These are phyloP conservation scores for Mythimna loreyi DNA, from an alignment of 2,888 invertebrate genomes.

Conservation along the genomic window DNA sequence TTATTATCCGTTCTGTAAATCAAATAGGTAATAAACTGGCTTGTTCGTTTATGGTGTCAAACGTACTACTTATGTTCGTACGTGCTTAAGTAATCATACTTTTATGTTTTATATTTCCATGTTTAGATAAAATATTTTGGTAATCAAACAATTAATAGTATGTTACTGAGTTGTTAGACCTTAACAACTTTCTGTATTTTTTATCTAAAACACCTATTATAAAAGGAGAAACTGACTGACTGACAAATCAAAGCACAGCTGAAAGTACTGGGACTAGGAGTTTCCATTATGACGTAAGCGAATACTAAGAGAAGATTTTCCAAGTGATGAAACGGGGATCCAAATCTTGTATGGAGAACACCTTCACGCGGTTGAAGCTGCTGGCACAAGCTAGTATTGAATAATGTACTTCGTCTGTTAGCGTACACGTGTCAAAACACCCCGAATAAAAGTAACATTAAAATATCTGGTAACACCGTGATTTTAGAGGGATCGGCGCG, in stretches of 20 bases:
- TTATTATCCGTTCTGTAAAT: conserved; percentile 74
- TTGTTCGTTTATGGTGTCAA: conserved; percentile 49
- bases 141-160: neutral
- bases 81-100: conserved; percentile 15
- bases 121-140: neutral
- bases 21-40: conserved; percentile 68
- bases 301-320: too few relatives aligned
- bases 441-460: conserved; percentile 53
- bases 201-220: neutral
- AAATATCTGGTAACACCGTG: conserved; percentile 64
- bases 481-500: conserved; percentile 61
- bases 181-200: neutral
- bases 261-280: too few relatives aligned
- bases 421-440: conserved; percentile 24
- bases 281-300: too few relatives aligned
- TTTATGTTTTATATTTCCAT: conserved; percentile 11
- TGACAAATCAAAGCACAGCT: too few relatives aligned
- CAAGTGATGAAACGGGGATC: too few relatives aligned
- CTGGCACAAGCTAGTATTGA: too few relatives aligned
- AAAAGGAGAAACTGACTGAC: neutral
- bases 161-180: neutral
- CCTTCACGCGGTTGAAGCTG: too few relatives aligned
- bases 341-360: too few relatives aligned
- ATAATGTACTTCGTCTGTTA: neutral
- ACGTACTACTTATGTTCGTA: conserved; percentile 9